Percentiles rank a stretch among this genome's conserved stretches.
Conservation (phyloP, 2,888 invertebrate species). For the Habrosyne pyritoides region DNA sequence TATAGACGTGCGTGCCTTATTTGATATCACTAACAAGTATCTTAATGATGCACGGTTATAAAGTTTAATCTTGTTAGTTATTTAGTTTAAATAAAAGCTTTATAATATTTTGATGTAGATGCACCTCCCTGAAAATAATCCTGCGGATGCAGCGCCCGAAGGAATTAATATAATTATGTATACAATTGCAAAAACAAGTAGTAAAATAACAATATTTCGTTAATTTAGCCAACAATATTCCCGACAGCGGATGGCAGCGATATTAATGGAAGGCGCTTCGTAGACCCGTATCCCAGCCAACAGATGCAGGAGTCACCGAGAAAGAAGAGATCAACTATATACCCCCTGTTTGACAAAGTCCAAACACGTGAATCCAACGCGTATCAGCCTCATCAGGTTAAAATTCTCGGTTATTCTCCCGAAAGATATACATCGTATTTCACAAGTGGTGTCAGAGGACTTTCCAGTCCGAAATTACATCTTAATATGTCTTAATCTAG, state of each 20-base stretch:
- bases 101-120: no score
- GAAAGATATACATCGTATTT: conserved; percentile 76
- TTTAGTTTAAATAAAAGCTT: no score
- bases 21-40: no score
- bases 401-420: conserved; percentile 66
- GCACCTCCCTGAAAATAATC: no score
- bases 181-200: conserved; percentile 16
- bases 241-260: conserved; percentile 80
- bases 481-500: conserved; percentile 36
- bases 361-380: conserved; percentile 41
- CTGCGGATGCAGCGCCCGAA: no score
- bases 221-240: conserved; percentile 74
- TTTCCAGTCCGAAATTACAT: conserved; percentile 40
- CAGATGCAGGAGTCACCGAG: conserved; percentile 76
- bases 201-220: conserved; percentile 55
- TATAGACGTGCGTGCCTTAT: no score
- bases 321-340: conserved; percentile 68
- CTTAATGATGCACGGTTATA: no score
- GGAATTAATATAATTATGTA: no score
- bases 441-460: conserved; percentile 48
- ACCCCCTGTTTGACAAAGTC: conserved; percentile 57
- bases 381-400: conserved; percentile 53
- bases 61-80: no score
- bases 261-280: conserved; percentile 71
- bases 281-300: conserved; percentile 76